Evolutionary conservation across 2,113 vertebrate genomes (phyloP), one percentile per base, ranked within the genome.

Genomic region (Anthoscopus minutus): DNA sequence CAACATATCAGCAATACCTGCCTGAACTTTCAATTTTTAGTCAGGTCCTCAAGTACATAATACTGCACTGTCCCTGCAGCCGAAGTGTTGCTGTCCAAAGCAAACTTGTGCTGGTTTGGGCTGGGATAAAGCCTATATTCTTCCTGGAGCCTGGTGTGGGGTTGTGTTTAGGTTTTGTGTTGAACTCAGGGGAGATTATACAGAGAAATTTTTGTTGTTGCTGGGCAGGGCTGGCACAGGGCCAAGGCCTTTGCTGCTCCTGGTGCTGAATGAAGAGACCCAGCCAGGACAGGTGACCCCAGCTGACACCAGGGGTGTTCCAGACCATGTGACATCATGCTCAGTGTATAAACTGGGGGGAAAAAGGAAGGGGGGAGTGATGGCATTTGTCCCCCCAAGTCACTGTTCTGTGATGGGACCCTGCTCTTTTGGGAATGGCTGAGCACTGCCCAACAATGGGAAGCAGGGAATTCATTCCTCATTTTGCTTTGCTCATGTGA

Each of bases 311-410:
- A 53, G 38, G 45, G 38, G 12, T 6, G 3, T 38, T 40, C 53
- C 45, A 89, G 20, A 10, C 24, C 24, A 4, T 3, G 17, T 28
- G 51, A 8, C 37, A 30, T 10, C 18, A 20, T 8, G 11, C 19
- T 64, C 18, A 44, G 44, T 25, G 16, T n/a, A 18, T 25, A 5
- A 74, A 40, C 10, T 21, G 2, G 6, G 4, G 5, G 9, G 33
- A 25, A 1, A 17, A 40, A 44, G 20, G 15, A 48, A 7, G 13
- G 1, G 2, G 3, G 3, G 11, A 47, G 28, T 13, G 61, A 25
- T 74, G 28, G 5, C 9, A 17, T 47, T 60, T 53, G 15, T 47
- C 53, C 22, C 74, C 20, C 53, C 53, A 25, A 35, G 24, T 58
- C n/a, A 30, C 45, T 1, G 1, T n/a, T 12, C 11, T 12, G n/a